A percentile compares a stretch with the other conserved stretches of the same genome.
Evolutionary conservation across 2,797 vertebrate genomes (phyloP).

Genomic region (Champsocephalus esox): DNA sequence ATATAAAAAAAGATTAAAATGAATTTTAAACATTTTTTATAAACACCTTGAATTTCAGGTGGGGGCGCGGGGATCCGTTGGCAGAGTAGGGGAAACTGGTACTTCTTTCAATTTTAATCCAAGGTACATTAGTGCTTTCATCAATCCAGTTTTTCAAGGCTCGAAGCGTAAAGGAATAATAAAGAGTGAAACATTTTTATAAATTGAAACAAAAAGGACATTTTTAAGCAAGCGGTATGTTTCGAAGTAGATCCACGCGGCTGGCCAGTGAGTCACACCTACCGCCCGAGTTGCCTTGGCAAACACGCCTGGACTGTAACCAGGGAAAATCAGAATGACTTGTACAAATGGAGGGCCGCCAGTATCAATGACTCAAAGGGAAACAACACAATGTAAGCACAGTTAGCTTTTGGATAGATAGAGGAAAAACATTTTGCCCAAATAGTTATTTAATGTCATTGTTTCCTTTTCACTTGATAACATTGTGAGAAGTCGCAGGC

Average conservation of each 20-base stretch:
- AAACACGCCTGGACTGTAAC: slow-evolving; percentile 70
- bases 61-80: too few species aligned
- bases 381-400: slow-evolving; percentile 61
- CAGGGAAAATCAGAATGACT: slow-evolving; percentile 72
- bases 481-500: slow-evolving; percentile 59
- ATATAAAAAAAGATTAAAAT: too few species aligned
- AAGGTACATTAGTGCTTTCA: too few species aligned
- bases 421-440: slow-evolving; percentile 66
- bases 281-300: slow-evolving; percentile 69
- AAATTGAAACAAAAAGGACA: slow-evolving; percentile 17
- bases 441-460: slow-evolving; percentile 76
- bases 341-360: slow-evolving; percentile 68
- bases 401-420: slow-evolving; percentile 47
- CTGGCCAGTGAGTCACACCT: slow-evolving; percentile 40
- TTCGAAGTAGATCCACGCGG: slow-evolving; percentile 20
- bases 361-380: slow-evolving; percentile 77
- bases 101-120: too few species aligned
- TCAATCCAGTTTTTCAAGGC: too few species aligned
- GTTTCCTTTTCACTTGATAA: slow-evolving; percentile 70
- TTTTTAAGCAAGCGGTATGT: slow-evolving; percentile 1
- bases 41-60: too few species aligned
- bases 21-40: too few species aligned
- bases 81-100: too few species aligned
- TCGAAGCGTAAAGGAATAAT: too few species aligned
- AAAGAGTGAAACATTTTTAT: slow-evolving; percentile 10